Evolutionary conservation across 2,113 vertebrate genomes (phyloP).

Genomic region (Oreocharis arfaki): DNA sequence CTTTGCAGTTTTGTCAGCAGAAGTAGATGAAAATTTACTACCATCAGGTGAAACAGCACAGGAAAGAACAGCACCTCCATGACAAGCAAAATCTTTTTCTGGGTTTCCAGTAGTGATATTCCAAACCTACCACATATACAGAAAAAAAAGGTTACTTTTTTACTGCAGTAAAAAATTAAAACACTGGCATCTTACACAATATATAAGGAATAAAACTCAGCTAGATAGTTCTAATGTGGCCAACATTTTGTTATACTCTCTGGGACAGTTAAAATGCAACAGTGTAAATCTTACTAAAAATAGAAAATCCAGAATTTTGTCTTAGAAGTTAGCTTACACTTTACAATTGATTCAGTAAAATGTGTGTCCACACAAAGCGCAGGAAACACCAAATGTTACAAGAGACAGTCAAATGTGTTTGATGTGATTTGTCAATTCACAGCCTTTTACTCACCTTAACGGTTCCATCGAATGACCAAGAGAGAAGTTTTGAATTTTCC

Average conservation of each 20-base stretch:
- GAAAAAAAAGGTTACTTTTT: neutral
- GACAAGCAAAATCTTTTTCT: conserved; percentile 82
- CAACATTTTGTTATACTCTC: neutral
- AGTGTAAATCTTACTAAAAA: neutral
- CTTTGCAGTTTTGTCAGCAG: conserved; percentile 92
- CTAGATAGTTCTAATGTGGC: neutral
- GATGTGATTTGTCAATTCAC: neutral
- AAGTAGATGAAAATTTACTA: conserved; percentile 83
- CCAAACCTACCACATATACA: conserved; percentile 79
- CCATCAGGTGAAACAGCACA: conserved; percentile 84
- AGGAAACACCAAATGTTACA: neutral
- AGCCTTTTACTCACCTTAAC: conserved; percentile 81
- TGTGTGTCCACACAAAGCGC: neutral
- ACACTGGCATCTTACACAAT: neutral
- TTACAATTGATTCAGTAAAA: neutral
- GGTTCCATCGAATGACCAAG: conserved; percentile 94
- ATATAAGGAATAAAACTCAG: neutral
- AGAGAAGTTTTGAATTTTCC: conserved; percentile 77
- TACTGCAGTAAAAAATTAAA: neutral
- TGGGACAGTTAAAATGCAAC: neutral
- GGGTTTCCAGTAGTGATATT: conserved; percentile 72
- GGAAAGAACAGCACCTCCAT: conserved; percentile 84
- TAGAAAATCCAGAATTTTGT: neutral
- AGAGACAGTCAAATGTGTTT: neutral
- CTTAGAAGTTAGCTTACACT: neutral